These are phyloP conservation scores for Uria lomvia DNA, from an alignment of 2,113 vertebrate species.

Conservation along the genomic window DNA sequence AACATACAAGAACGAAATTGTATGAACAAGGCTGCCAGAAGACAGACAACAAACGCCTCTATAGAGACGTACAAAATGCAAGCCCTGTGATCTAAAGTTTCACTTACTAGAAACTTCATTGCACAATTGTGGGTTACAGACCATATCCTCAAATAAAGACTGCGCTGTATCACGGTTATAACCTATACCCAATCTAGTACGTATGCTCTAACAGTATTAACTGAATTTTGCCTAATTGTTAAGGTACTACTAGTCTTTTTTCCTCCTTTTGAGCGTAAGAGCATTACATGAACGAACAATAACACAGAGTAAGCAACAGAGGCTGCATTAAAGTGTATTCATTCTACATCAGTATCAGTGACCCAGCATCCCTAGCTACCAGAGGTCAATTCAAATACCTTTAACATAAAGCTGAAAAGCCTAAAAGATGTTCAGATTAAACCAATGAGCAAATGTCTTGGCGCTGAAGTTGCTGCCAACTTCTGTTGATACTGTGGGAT, in stretches of 20 bases:
- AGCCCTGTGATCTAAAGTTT: neutral
- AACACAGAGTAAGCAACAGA: neutral
- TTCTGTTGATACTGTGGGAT: too few species aligned
- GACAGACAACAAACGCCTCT: neutral
- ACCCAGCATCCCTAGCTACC: neutral
- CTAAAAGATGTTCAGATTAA: neutral
- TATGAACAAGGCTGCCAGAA: neutral
- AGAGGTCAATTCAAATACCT: neutral
- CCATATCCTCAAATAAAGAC: neutral
- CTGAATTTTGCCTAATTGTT: neutral
- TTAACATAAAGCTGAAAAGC: neutral
- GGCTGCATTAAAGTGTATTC: neutral
- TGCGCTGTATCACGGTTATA: neutral
- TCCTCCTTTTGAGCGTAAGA: neutral
- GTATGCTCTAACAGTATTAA: neutral
- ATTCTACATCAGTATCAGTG: neutral
- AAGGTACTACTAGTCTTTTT: neutral
- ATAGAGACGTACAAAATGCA: accelerated
- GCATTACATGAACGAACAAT: neutral
- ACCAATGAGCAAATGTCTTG: neutral
- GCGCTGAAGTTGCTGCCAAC: neutral
- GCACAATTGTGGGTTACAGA: neutral
- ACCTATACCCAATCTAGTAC: neutral
- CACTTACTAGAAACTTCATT: neutral
- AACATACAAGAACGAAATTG: neutral